Percentiles rank a stretch among this genome's conserved stretches.
phyloP scores from a whole-genome alignment of 2,113 vertebrate genomes.

The Cottus gobio region DNA sequence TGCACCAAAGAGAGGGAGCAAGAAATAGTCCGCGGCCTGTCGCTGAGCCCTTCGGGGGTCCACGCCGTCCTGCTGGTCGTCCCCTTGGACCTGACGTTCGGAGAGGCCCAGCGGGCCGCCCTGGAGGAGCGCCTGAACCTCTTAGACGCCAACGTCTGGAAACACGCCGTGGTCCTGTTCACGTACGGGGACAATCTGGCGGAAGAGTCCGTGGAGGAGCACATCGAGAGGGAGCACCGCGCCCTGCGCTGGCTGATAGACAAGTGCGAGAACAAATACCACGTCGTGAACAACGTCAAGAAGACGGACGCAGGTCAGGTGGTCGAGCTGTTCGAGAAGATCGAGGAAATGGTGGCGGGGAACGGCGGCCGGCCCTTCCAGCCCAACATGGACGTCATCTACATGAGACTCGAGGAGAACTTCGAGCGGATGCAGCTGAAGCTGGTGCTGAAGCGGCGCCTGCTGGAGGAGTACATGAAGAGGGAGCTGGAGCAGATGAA shows the following conservation, averaged over 20 bases:
- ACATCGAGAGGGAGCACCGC: slow-evolving; percentile 56
- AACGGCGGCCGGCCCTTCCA: slow-evolving; percentile 38
- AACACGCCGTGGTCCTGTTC: slow-evolving; percentile 64
- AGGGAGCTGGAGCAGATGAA: slow-evolving; percentile 46
- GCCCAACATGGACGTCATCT: slow-evolving; percentile 23
- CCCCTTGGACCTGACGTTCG: slow-evolving; percentile 51
- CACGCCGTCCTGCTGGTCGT: slow-evolving; percentile 63
- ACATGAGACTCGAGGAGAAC: slow-evolving; percentile 35
- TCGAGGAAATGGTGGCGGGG: slow-evolving; percentile 62
- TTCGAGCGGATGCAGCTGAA: slow-evolving; percentile 32
- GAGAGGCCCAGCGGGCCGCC: slow-evolving; percentile 5
- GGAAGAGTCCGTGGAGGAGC: slow-evolving; percentile 55
- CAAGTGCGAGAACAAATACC: slow-evolving; percentile 68
- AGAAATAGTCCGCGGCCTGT: slow-evolving; percentile 49
- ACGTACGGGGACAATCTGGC: slow-evolving; percentile 52
- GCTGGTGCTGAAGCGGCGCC: slow-evolving; percentile 12
- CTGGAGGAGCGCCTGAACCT: slow-evolving; percentile 54
- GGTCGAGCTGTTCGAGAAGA: slow-evolving; percentile 62
- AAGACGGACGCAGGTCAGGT: slow-evolving; percentile 45
- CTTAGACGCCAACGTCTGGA: slow-evolving; percentile 60
- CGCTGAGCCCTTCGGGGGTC: slow-evolving; percentile 31
- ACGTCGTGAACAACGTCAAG: slow-evolving; percentile 54
- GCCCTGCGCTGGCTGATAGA: slow-evolving; percentile 57
- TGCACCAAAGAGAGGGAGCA: slow-evolving; percentile 39
- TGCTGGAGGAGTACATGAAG: slow-evolving; percentile 23